These are phyloP conservation scores for Leptestheria dahalacensis DNA, from an alignment of 1,140 invertebrate genomes.

Conservation along the genomic window DNA sequence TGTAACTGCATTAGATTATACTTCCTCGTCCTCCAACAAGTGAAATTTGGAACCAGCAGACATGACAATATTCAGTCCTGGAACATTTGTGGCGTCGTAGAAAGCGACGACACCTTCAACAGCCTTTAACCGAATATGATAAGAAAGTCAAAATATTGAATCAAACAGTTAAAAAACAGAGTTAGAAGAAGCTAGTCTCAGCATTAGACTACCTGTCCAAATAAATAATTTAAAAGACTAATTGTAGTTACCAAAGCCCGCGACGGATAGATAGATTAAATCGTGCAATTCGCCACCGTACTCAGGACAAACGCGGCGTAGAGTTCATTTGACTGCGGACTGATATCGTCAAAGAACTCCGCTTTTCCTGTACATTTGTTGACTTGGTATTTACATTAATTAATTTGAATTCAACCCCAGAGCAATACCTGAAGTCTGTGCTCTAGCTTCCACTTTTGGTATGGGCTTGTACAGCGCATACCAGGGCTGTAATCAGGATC, in stretches of 20 bases:
- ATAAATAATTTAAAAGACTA: no score
- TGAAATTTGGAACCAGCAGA: neutral
- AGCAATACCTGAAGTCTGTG: constrained; percentile 27
- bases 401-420: neutral
- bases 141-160: neutral
- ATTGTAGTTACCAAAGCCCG: constrained; percentile 46
- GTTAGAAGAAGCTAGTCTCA: neutral
- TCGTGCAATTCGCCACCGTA: constrained; percentile 34
- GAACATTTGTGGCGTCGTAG: constrained; percentile 54
- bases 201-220: no score
- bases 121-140: neutral
- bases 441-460: constrained; percentile 30
- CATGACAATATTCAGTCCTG: constrained; percentile 42
- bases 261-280: constrained; percentile 37
- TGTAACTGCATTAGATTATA: neutral
- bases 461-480: constrained; percentile 33
- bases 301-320: constrained; percentile 47
- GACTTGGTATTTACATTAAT: neutral
- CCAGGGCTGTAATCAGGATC: constrained; percentile 29
- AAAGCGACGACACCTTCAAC: constrained; percentile 52
- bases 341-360: constrained; percentile 48
- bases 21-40: neutral
- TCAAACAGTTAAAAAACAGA: neutral
- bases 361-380: constrained; percentile 40
- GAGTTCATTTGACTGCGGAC: constrained; percentile 37